Percentiles rank a stretch among this genome's conserved stretches.
These are phyloP conservation scores for Cryptoprocta ferox DNA, from an alignment of 2,797 vertebrate genomes.

Conservation along the genomic window DNA sequence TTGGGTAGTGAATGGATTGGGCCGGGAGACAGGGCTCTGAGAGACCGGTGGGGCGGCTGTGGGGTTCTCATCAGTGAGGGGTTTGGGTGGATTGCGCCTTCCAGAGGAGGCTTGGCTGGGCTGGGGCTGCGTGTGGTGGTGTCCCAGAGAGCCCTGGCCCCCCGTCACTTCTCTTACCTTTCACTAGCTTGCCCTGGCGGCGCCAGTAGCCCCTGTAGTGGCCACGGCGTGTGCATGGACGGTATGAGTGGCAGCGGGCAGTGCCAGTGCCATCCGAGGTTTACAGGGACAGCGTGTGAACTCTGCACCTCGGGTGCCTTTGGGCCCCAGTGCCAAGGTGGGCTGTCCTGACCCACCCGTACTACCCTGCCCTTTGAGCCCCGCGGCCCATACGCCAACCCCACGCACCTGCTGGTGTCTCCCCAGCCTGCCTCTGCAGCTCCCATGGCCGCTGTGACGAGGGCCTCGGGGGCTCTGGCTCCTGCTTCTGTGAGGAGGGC, in stretches of 20 bases:
- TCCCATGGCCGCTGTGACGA: constrained; percentile 90
- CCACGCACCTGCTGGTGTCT: not conserved
- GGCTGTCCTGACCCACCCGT: constrained; percentile 82
- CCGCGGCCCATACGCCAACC: not conserved
- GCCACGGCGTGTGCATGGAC: constrained; percentile 90
- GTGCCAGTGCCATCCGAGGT: constrained; percentile 89
- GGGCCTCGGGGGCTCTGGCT: constrained; percentile 91
- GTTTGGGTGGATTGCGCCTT: not conserved
- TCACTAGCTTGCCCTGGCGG: constrained; percentile 93
- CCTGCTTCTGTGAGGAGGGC: constrained; percentile 91
- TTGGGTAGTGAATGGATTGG: not conserved
- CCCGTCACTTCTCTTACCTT: not conserved
- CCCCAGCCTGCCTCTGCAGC: constrained; percentile 91
- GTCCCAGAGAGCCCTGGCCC: not conserved
- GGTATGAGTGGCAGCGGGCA: constrained; percentile 84
- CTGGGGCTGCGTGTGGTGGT: not conserved
- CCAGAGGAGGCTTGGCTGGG: not conserved
- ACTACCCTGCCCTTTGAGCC: not conserved
- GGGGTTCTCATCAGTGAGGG: not conserved
- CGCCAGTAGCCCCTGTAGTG: constrained; percentile 89
- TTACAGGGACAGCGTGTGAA: constrained; percentile 92
- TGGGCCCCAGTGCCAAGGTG: constrained; percentile 93
- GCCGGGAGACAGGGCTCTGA: not conserved
- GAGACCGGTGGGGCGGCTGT: not conserved
- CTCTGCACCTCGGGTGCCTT: constrained; percentile 88